Evolutionary conservation across 2,888 invertebrate species (phyloP), one percentile per base, ranked within the genome.

Genomic region (Clistopyga incitator): DNA sequence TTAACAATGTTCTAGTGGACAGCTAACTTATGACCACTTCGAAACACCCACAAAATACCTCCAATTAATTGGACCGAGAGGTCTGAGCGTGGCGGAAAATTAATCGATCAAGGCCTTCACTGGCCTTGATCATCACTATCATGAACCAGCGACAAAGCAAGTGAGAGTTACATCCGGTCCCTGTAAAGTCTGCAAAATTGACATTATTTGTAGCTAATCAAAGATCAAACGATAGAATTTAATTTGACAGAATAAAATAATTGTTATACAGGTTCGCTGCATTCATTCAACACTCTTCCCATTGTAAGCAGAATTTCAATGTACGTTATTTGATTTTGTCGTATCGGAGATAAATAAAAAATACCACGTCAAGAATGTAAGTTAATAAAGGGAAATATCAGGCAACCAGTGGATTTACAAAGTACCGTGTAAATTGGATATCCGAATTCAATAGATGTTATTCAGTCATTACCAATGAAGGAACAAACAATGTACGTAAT

Each of bases 51-150:
- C 54, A 42, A 72, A 67, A 47, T 18, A 72, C 54, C 23, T 67
- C 70, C 84, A 78, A 86, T 85, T 83, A 70, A 83, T 82, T 45
- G 64, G 56, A 78, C 23, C 47, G 45, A 74, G 47, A 80, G 6
- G n/a, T 34, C 2, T 1, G n/a, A 15, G 59, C n/a, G 15, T 29
- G 8, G 15, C 0, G 29, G 59, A 29, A 34, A 59, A 34, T 59
- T n/a, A 29, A 59, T 29, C 56, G 56, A 56, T 29, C 2, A 11
- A 15, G 56, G 10, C 13, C 15, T 56, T 23, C 6, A 59, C 0
- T 34, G 29, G 34, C 34, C 4, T 34, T 34, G 6, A 3, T 6
- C 6, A 59, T 6, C 6, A 15, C 4, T 6, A 6, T 34, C 1
- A 11, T 8, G 2, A 38, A 38, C 18, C 18, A 61, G 1, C 18